Conservation (phyloP, 2,888 invertebrate species). For the Pollenia griseotomentosa region DNA sequence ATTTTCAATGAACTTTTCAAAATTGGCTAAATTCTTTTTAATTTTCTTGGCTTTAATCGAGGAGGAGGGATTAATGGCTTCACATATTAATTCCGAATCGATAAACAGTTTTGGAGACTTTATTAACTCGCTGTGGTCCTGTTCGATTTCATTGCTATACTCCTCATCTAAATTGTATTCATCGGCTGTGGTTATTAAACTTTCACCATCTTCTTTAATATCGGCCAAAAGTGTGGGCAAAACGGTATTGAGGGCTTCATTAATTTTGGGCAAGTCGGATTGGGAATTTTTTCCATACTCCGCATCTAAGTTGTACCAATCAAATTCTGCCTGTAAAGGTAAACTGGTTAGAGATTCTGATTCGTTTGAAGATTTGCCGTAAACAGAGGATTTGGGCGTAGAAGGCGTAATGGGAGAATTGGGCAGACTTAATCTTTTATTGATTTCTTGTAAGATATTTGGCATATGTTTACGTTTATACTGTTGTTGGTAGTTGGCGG, state of each 20-base stretch:
- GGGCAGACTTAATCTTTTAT: conserved; percentile 80
- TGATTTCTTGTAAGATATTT: conserved; percentile 82
- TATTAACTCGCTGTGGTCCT: conserved; percentile 35
- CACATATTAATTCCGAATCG: conserved; percentile 52
- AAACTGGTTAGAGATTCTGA: conserved; percentile 75
- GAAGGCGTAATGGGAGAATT: conserved; percentile 78
- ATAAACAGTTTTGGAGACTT: conserved; percentile 37
- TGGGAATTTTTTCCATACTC: conserved; percentile 80
- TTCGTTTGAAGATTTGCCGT: conserved; percentile 43
- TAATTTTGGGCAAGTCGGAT: conserved; percentile 76
- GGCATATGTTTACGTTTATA: conserved; percentile 82
- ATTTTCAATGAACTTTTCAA: conserved; percentile 82
- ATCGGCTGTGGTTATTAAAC: conserved; percentile 78
- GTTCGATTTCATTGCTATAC: conserved; percentile 76
- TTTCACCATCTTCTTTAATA: conserved; percentile 80
- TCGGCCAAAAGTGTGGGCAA: conserved; percentile 76
- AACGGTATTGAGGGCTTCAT: conserved; percentile 74
- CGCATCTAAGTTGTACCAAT: conserved; percentile 84
- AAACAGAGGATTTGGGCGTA: conserved; percentile 70
- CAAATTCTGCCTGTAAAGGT: conserved; percentile 83
- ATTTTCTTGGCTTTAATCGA: conserved; percentile 77
- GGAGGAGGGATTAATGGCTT: conserved; percentile 69
- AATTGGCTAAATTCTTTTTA: conserved; percentile 80
- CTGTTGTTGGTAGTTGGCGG: conserved; percentile 75
- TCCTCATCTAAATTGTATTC: conserved; percentile 84